phyloP scores from a whole-genome alignment of 1,140 invertebrate genomes.

The Dreissena rostriformis region DNA sequence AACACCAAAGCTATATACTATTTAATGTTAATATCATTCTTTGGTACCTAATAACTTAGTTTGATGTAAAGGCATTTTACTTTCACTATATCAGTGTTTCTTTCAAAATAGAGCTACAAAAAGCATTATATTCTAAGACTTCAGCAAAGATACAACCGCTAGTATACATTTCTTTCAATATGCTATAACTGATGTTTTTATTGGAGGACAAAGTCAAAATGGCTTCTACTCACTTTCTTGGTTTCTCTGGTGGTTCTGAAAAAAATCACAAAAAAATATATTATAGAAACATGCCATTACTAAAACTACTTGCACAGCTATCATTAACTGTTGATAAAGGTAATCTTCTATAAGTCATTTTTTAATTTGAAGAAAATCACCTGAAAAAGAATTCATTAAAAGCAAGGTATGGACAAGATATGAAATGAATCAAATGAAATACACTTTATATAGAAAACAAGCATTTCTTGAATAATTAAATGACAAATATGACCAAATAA shows the following conservation, averaged over 20 bases:
- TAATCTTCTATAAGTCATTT: no score
- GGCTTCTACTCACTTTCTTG: slow-evolving; percentile 50
- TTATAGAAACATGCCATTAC: background rate
- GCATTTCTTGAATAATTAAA: background rate
- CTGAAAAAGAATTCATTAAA: no score
- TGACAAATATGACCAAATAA: no score
- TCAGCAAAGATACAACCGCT: background rate
- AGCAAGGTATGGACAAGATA: no score
- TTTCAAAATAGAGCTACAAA: background rate
- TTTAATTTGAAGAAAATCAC: no score
- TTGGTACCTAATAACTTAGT: no score
- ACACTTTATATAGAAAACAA: background rate
- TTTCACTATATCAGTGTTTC: background rate
- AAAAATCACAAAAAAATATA: background rate
- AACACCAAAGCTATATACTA: no score
- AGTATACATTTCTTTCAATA: background rate
- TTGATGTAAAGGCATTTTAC: no score
- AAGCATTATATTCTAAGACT: background rate
- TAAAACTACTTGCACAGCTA: no score
- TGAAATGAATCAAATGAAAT: no score
- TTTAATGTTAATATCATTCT: no score
- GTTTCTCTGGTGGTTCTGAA: slow-evolving; percentile 57
- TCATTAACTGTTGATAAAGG: no score
- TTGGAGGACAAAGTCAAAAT: background rate
- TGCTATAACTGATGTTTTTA: background rate